Percentiles rank a stretch among this genome's conserved stretches.
These are phyloP conservation scores for Pseudomyrmex cubaensis DNA, from an alignment of 1,140 invertebrate species.

Conservation along the genomic window DNA sequence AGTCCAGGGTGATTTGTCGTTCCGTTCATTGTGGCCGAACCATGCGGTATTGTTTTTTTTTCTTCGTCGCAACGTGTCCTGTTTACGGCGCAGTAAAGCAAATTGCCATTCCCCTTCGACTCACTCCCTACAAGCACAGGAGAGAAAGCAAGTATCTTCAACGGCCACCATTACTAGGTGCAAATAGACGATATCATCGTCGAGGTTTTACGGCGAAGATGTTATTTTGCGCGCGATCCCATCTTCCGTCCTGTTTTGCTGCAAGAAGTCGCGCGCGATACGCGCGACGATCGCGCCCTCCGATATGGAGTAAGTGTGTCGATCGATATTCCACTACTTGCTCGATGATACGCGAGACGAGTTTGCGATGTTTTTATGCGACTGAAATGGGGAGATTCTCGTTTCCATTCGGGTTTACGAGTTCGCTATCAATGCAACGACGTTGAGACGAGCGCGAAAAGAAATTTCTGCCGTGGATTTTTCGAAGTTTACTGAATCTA, in stretches of 20 bases:
- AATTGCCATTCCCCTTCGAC: constrained; percentile 13
- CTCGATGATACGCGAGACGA: constrained; percentile 19
- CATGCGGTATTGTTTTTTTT: constrained; percentile 3
- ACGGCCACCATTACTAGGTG: constrained; percentile 28
- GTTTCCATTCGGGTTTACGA: constrained; percentile 42
- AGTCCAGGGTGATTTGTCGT: constrained; percentile 1
- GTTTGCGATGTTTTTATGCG: constrained; percentile 16
- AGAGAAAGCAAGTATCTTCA: neutral
- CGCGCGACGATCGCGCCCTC: neutral
- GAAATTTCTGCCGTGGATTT: neutral
- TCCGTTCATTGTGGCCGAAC: neutral
- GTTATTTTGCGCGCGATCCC: constrained; percentile 4
- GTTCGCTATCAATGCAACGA: neutral
- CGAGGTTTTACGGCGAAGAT: constrained; percentile 24
- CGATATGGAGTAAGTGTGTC: too few relatives aligned
- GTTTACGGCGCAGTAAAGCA: constrained; percentile 40
- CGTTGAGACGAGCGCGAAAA: neutral
- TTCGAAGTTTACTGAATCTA: neutral
- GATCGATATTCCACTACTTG: neutral
- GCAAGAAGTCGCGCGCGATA: constrained; percentile 17
- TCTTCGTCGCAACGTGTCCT: neutral
- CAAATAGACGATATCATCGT: constrained; percentile 36
- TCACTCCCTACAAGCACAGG: neutral
- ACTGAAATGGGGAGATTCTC: constrained; percentile 7
- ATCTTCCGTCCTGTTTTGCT: neutral